Conservation (phyloP, 2,888 invertebrate species). For the Ormia ochracea region DNA sequence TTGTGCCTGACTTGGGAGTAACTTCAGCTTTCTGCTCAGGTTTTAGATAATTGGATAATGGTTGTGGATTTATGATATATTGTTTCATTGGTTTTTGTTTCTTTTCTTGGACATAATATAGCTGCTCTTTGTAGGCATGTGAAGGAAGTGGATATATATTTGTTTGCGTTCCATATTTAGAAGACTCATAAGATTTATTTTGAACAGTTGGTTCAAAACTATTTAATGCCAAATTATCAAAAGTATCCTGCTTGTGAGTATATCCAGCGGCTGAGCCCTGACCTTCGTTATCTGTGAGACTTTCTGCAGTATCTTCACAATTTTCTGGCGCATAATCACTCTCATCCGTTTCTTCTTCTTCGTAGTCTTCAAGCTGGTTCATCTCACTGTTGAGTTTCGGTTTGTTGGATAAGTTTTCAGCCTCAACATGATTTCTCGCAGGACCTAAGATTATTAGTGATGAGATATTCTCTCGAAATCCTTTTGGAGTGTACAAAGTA, state of each 20-base stretch:
- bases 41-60: constrained; percentile 6
- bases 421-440: background rate
- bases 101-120: too few relatives aligned
- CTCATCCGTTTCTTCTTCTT: constrained; percentile 63
- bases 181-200: constrained; percentile 5
- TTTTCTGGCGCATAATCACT: constrained; percentile 53
- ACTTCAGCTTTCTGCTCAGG: background rate
- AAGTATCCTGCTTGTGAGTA: background rate
- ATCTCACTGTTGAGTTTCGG: constrained; percentile 7
- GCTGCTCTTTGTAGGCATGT: too few relatives aligned
- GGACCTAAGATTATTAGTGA: constrained; percentile 25
- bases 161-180: background rate
- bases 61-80: background rate
- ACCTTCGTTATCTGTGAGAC: constrained; percentile 46
- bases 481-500: constrained; percentile 50
- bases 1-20: background rate
- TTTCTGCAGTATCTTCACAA: constrained; percentile 64
- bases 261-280: constrained; percentile 14
- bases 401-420: constrained; percentile 17
- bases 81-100: too few relatives aligned
- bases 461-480: background rate
- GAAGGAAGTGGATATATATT: too few relatives aligned
- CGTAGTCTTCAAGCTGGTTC: constrained; percentile 48
- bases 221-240: background rate
- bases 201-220: background rate